Percentiles rank a stretch among this genome's conserved stretches.
Conservation (phyloP, 2,113 vertebrate species). For the Todiramphus chloris region DNA sequence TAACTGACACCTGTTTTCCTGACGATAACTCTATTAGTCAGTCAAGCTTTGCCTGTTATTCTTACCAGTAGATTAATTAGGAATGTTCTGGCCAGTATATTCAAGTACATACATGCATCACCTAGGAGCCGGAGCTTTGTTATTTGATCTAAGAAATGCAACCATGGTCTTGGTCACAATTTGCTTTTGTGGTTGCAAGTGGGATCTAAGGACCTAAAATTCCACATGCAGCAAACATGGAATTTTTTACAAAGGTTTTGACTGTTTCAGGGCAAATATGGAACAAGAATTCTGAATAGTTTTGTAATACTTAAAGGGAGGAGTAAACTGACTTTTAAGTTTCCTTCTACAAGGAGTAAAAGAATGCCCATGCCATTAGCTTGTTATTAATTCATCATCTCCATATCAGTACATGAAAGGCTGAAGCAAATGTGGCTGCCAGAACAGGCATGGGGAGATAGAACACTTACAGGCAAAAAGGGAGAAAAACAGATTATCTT, state of each 20-base stretch:
- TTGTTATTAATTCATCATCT: neutral
- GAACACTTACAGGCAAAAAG: neutral
- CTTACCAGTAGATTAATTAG: neutral
- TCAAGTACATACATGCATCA: neutral
- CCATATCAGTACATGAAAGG: neutral
- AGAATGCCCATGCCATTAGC: neutral
- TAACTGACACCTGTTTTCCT: neutral
- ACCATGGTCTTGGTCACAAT: neutral
- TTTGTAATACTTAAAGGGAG: neutral
- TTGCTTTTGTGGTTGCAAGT: neutral
- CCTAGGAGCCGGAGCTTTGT: neutral
- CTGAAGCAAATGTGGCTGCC: neutral
- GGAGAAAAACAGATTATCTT: rapidly evolving
- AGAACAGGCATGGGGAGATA: neutral
- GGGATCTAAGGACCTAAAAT: neutral
- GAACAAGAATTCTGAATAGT: neutral
- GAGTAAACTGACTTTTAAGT: neutral
- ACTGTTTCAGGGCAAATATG: neutral
- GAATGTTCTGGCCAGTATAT: neutral
- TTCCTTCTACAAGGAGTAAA: neutral
- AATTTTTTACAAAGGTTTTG: neutral
- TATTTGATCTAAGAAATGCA: neutral
- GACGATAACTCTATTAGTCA: neutral
- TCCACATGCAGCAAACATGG: neutral
- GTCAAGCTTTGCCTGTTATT: neutral